Evolutionary conservation across 2,797 vertebrate species (phyloP), one percentile per base, ranked within the genome.

Genomic region (Fistularia tabacaria): DNA sequence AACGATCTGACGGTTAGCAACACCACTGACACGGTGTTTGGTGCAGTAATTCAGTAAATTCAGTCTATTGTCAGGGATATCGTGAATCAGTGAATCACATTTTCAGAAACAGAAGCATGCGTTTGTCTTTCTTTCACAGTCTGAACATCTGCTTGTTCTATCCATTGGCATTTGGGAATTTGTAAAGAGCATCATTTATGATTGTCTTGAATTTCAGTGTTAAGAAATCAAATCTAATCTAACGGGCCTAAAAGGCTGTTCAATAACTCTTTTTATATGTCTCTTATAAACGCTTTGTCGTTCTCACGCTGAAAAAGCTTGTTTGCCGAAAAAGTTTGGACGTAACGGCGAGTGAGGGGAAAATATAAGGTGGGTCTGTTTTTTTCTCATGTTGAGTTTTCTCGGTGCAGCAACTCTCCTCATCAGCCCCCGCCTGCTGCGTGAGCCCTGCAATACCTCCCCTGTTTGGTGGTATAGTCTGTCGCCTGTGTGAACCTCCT

Each of bases 401-500:
- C 54, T 74, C 67, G 14, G 51, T 42, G 38, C 40, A 36, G 39
- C 69, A 64, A 69, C 62, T 69, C 71, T 47, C 71, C 57, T 57
- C 74, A 64, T 52, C 55, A 51, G 36, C 62, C 69, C 53, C 65
- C 72, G 53, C 79, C 77, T 36, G 49, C 78, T 83, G 80, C 64
- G 67, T 51, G 36, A 59, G 75, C 71, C 51, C 64, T 59, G 76
- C 68, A 67, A 64, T 39, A n/a, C 69, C 73, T 69, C 57, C 57
- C 46, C 60, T 54, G 65, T 79, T 74, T 64, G 79, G 64, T 74
- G 75, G 61, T 62, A 51, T 45, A 57, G 69, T 69, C 67, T 79
- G 76, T 76, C 39, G 69, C 71, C 57, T 64, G 55, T 77, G 62
- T 72, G 64, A 68, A 71, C 71, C 58, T 66, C 61, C 71, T 79